These are phyloP conservation scores for Phaethornis superciliosus DNA, from an alignment of 2,113 vertebrate genomes.

Conservation along the genomic window DNA sequence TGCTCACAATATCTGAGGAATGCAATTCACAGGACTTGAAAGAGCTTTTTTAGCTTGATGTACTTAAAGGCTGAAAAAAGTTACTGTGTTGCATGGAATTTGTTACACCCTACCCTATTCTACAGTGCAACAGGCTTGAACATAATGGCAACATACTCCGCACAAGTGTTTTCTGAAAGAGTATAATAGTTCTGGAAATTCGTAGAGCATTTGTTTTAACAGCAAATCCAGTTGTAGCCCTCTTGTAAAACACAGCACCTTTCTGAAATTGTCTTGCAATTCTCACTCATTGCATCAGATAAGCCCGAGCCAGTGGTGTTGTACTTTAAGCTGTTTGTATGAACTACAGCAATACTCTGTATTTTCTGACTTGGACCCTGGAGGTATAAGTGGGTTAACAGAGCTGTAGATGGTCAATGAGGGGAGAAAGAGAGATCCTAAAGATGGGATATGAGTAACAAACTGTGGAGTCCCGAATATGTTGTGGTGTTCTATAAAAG, in stretches of 20 bases:
- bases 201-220: neutral
- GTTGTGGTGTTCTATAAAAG: neutral
- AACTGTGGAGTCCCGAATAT: neutral
- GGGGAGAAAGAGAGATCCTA: neutral
- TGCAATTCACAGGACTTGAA: accelerated
- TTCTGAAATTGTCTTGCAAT: neutral
- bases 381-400: neutral
- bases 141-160: neutral
- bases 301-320: neutral
- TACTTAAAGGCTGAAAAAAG: neutral
- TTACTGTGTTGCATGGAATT: neutral
- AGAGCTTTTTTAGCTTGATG: neutral
- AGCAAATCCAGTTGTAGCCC: neutral
- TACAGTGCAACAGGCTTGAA: neutral
- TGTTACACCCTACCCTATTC: neutral
- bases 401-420: neutral
- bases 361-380: neutral
- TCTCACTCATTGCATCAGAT: neutral
- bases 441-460: neutral
- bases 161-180: neutral
- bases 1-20: neutral
- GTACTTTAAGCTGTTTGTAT: neutral
- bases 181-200: neutral
- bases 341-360: neutral
- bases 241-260: neutral